These are phyloP conservation scores for Arizona elegans DNA, from an alignment of 2,113 vertebrate species.

Conservation along the genomic window DNA sequence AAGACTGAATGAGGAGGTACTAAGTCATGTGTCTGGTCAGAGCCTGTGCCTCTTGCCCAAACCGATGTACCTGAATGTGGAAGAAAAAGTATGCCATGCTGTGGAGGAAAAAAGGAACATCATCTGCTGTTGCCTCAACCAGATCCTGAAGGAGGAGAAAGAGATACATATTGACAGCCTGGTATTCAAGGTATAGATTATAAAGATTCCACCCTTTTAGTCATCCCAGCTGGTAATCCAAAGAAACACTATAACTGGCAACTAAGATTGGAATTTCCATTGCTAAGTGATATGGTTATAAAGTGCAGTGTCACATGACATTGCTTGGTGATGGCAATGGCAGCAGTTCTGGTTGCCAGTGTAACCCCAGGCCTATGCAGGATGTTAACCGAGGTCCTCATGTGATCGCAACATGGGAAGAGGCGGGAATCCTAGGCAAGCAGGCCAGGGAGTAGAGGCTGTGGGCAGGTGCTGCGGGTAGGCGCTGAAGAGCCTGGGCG, in stretches of 20 bases:
- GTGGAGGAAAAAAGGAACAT: constrained; percentile 85
- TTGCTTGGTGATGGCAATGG: not conserved
- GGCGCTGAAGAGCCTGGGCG: not conserved
- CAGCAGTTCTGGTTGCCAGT: not conserved
- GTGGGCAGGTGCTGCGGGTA: not conserved
- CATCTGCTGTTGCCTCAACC: constrained; percentile 83
- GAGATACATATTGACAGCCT: constrained; percentile 90
- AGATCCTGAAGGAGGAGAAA: constrained; percentile 88
- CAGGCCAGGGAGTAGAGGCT: not conserved
- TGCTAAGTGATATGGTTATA: not conserved
- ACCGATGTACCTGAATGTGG: constrained; percentile 79
- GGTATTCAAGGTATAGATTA: constrained; percentile 80
- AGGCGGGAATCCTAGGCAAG: not conserved
- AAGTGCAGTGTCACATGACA: not conserved
- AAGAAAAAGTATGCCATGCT: constrained; percentile 73
- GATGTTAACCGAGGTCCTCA: not conserved
- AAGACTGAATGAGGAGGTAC: constrained; percentile 65
- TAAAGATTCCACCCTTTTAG: not conserved
- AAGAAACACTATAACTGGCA: not conserved
- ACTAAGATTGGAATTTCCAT: not conserved
- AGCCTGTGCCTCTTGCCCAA: constrained; percentile 73
- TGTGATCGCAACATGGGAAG: not conserved
- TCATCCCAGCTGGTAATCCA: not conserved
- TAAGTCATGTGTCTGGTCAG: constrained; percentile 37
- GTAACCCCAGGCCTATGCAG: not conserved